Base-by-base conservation (phyloP, 2,797 vertebrate species). In the Scolopax bukidnonensis region DNA sequence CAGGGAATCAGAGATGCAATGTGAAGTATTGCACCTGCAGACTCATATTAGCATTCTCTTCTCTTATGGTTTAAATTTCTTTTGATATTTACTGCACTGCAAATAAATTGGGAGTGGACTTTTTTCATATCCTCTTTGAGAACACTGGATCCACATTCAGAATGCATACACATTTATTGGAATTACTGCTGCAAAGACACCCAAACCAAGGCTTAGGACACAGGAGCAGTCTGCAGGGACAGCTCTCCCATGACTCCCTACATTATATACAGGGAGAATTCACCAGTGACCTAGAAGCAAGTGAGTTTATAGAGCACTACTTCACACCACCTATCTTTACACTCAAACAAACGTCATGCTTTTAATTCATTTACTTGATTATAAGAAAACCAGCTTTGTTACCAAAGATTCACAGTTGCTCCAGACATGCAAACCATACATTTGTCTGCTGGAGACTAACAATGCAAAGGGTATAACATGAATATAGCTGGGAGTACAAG, bases 401-500 rank as follows among this genome's bases (percentile, higher is more conserved):
- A 43, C 40, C 50, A 87, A 48, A 89, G 68, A 30, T 25, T 40
- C 21, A 8, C 50, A 17, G 24, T 61, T 61, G 43, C 47, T 70
- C 64, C 48, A 67, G 81, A 64, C 21, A 8, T 18, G 17, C 47
- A 83, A 80, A 32, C 10, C 13, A 11, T 45, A 23, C 8, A 36
- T 63, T 83, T 65, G 30, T 20, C 57, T 65, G 43, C 10, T 56
- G 38, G 79, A 78, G 38, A 90, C 51, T 3, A 61, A 59, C 14
- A 32, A 53, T 59, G 32, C 7, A 54, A 91, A 61, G 61, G 54
- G 48, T 33, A 84, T 33, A 94, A 51, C 59, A 47, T 5, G 4
- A 84, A 59, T 36, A 30, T 12, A 67, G 75, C 57, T 64, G 33
- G 75, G 69, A 95, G 75, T 43, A 76, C 28, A 84, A 94, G 41